Percentiles rank a stretch among this genome's conserved stretches.
These are phyloP conservation scores for Helobdella robusta DNA, from an alignment of 2,888 invertebrate species.

Conservation along the genomic window DNA sequence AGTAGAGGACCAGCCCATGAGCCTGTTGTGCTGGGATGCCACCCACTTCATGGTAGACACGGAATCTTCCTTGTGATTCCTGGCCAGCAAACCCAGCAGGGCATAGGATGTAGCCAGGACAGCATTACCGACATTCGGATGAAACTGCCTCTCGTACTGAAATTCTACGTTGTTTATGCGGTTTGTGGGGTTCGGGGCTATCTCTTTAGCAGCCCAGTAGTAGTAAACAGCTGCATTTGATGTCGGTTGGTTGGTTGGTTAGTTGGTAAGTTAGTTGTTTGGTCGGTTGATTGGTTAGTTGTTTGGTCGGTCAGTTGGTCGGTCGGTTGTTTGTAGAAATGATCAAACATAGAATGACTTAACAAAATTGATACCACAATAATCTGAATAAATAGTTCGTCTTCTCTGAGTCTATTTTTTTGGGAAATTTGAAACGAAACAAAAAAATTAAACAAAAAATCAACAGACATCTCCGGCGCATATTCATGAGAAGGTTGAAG, in stretches of 20 bases:
- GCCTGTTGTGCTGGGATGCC: constrained; percentile 44
- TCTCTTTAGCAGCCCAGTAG: constrained; percentile 43
- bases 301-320: too few species aligned
- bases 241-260: too few species aligned
- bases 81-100: constrained; percentile 62
- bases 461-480: constrained; percentile 29
- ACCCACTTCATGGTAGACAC: constrained; percentile 47
- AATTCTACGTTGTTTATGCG: constrained; percentile 57
- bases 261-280: too few species aligned
- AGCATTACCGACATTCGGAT: constrained; percentile 54
- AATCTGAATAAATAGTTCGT: neutral
- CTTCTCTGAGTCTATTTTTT: neutral
- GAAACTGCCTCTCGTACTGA: constrained; percentile 65
- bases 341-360: too few species aligned
- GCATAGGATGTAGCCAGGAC: constrained; percentile 87
- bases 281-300: too few species aligned
- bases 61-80: constrained; percentile 34
- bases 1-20: constrained; percentile 45
- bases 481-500: constrained; percentile 29
- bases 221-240: constrained; percentile 33
- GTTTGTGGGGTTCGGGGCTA: constrained; percentile 42
- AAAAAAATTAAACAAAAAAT: too few species aligned
- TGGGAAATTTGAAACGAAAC: too few species aligned
- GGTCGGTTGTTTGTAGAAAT: neutral
- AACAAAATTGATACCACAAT: too few species aligned